Evolutionary conservation across 2,888 invertebrate species (phyloP).

Genomic region (Drosophila multiciliata): DNA sequence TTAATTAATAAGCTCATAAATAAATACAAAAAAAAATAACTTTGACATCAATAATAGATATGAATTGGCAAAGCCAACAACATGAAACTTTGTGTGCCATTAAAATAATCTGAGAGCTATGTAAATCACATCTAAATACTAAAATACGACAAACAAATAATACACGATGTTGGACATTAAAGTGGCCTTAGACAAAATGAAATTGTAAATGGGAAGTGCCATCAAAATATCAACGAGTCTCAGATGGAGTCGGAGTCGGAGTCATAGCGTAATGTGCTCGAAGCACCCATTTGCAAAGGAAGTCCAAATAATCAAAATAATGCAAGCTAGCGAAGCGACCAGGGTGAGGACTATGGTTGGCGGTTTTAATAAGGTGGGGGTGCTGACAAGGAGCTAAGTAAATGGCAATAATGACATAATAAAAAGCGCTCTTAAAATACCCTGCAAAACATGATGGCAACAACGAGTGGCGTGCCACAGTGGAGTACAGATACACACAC

Average conservation of each 20-base stretch:
- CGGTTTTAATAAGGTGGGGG: background rate
- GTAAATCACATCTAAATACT: slow-evolving; percentile 57
- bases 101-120: slow-evolving; percentile 46
- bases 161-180: slow-evolving; percentile 43
- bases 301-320: slow-evolving; percentile 79
- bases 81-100: slow-evolving; percentile 30
- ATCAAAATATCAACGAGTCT: slow-evolving; percentile 65
- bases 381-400: slow-evolving; percentile 55
- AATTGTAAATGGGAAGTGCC: slow-evolving; percentile 58
- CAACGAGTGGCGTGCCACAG: slow-evolving; percentile 43
- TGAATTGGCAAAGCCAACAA: slow-evolving; percentile 11
- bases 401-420: slow-evolving; percentile 81
- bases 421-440: slow-evolving; percentile 75
- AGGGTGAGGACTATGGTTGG: slow-evolving; percentile 2
- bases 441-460: slow-evolving; percentile 71
- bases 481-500: slow-evolving; percentile 20
- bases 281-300: slow-evolving; percentile 55
- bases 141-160: slow-evolving; percentile 28
- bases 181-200: slow-evolving; percentile 45
- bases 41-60: slow-evolving; percentile 32
- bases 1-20: slow-evolving; percentile 31
- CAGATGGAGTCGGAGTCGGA: slow-evolving; percentile 33
- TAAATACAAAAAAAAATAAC: slow-evolving; percentile 9
- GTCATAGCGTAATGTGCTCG: slow-evolving; percentile 69
- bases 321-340: slow-evolving; percentile 59